These are phyloP conservation scores for Plectrocnemia conspersa DNA, from an alignment of 1,140 invertebrate genomes.

Conservation along the genomic window DNA sequence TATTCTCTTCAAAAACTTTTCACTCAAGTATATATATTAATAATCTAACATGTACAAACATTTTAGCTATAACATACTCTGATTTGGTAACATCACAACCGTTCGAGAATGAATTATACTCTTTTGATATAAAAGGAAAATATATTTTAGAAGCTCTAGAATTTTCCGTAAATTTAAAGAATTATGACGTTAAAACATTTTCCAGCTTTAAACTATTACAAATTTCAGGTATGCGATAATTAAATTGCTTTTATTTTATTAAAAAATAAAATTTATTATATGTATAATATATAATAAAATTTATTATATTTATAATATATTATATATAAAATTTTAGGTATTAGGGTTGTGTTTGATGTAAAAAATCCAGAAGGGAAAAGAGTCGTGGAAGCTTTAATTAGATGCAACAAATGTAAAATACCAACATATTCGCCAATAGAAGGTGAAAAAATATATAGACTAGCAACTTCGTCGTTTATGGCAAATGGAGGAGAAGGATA, in stretches of 20 bases:
- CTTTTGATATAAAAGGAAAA: constrained; percentile 57
- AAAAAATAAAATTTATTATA: background rate
- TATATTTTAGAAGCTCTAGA: constrained; percentile 55
- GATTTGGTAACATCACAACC: constrained; percentile 59
- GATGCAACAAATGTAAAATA: constrained; percentile 57
- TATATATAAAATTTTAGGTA: constrained; percentile 32
- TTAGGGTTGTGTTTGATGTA: constrained; percentile 45
- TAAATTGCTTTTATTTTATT: background rate
- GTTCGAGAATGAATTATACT: constrained; percentile 60
- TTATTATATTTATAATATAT: background rate
- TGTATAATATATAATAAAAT: background rate
- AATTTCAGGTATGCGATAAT: constrained; percentile 37
- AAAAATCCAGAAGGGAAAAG: constrained; percentile 50
- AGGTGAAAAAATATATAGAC: constrained; percentile 49
- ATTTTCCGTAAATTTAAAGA: constrained; percentile 40
- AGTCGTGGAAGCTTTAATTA: constrained; percentile 50
- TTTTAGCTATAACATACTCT: constrained; percentile 54
- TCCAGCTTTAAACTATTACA: constrained; percentile 51
- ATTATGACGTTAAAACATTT: no score
- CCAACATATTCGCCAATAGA: constrained; percentile 54
- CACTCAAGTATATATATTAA: no score
- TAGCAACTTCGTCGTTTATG: constrained; percentile 55
- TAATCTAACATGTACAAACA: no score
- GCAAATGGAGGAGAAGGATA: constrained; percentile 58
- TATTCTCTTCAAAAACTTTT: no score